Conservation (phyloP, 2,888 invertebrate genomes). For the Ceriagrion tenellum region DNA sequence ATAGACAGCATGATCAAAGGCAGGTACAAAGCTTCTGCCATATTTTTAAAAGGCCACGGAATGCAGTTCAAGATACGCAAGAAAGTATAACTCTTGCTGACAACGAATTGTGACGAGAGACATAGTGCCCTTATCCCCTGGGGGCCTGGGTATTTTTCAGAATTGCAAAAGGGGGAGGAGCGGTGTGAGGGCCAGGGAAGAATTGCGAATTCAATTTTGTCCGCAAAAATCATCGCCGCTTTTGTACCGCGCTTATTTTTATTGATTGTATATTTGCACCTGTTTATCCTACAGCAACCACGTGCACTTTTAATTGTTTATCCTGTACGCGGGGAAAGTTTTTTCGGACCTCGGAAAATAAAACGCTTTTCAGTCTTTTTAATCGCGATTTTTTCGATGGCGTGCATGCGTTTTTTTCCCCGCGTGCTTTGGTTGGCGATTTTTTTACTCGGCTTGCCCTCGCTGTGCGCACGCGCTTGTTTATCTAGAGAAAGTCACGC, state of each 20-base stretch:
- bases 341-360: not conserved
- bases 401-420: constrained; percentile 10
- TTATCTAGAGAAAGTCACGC: constrained; percentile 42
- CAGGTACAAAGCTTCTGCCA: no score
- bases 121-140: not conserved
- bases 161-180: not conserved
- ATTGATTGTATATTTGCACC: constrained; percentile 32
- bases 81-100: no score
- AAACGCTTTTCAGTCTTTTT: not conserved
- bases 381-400: not conserved
- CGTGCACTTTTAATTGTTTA: constrained; percentile 39
- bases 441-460: not conserved
- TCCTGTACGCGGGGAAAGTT: constrained; percentile 27
- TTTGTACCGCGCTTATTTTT: constrained; percentile 7
- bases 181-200: not conserved
- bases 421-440: not conserved
- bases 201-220: not conserved
- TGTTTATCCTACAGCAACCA: constrained; percentile 25
- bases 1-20: no score
- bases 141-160: not conserved
- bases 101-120: not conserved
- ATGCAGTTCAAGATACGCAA: no score
- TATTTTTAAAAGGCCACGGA: no score
- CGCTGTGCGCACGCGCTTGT: not conserved
- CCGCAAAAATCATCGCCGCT: constrained; percentile 25